phyloP scores from a whole-genome alignment of 2,113 vertebrate species.

The Cavia porcellus region DNA sequence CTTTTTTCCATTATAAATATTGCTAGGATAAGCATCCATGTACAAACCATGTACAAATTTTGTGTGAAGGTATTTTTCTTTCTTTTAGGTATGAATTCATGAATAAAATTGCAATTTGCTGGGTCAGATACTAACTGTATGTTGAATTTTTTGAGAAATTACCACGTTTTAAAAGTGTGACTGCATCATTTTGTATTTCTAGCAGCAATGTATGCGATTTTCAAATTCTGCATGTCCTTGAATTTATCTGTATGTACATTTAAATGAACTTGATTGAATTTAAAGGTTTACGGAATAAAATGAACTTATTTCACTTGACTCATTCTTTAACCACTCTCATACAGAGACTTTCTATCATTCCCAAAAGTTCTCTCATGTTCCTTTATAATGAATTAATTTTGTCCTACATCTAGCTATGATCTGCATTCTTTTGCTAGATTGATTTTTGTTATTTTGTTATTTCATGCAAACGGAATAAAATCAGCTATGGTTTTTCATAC shows the following conservation, averaged over 20 bases:
- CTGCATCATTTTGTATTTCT: neutral
- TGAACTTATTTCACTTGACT: neutral
- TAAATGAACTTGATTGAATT: neutral
- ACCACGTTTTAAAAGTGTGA: neutral
- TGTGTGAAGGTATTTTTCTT: neutral
- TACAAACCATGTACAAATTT: neutral
- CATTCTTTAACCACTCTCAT: neutral
- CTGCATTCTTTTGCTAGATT: neutral
- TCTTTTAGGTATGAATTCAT: neutral
- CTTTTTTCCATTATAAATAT: constrained; percentile 11
- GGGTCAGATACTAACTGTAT: neutral
- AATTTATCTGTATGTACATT: neutral
- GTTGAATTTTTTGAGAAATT: constrained; percentile 27
- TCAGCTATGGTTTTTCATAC: neutral
- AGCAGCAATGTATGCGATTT: neutral
- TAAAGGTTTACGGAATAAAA: neutral
- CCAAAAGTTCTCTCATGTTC: neutral
- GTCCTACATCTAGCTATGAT: neutral
- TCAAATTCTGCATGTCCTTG: neutral
- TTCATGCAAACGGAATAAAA: neutral
- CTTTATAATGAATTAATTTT: neutral
- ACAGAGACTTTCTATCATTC: neutral
- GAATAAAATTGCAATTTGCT: neutral
- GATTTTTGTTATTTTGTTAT: neutral
- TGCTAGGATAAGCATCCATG: neutral